Evolutionary conservation across 1,140 invertebrate species (phyloP), one percentile per base, ranked within the genome.

Genomic region (Drosophila bocki): DNA sequence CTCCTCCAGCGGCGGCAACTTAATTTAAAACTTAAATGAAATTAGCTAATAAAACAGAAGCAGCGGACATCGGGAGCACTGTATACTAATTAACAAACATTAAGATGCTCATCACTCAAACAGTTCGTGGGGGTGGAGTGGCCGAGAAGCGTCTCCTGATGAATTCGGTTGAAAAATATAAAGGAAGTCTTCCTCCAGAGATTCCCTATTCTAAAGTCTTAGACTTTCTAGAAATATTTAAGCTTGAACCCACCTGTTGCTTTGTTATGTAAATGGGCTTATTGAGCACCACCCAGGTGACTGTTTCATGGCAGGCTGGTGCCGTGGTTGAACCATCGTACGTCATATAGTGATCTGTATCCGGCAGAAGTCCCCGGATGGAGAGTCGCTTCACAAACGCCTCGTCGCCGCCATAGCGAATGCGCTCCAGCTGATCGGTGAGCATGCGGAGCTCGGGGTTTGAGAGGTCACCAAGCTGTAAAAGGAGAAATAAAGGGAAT

Each of bases 261-360:
- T 97, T 97, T 51, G 97, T 98, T 92, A 98, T 98, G 93, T 99
- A 99, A 93, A 99, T 98, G 47, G 98, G 98, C 93, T 98, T 98
- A 94, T 99, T 99, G 85, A 98, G 94, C 76, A 99, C 96, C 91
- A 99, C 95, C 98, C 98, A 99, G 76, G 98, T 98, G 93, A 97
- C 97, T 29, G 97, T 98, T 93, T 98, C 97, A 93, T 97, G 97
- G 93, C 97, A 98, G 64, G 97, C 97, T 2, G 98, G 98, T 93
- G 97, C 97, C 45, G 98, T 99, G 17, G 97, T 97, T 47, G 98
- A 99, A 37, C 98, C 98, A 85, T 99, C 98, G 93, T 99, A 99
- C 29, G 98, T 99, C 96, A 99, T 98, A 93, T 98, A 99, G 93
- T 98, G 97, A 85, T 97, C 96, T 53, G 98, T 99, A 84, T 98